phyloP scores from a whole-genome alignment of 2,888 invertebrate species.

The Zootermopsis nevadensis region DNA sequence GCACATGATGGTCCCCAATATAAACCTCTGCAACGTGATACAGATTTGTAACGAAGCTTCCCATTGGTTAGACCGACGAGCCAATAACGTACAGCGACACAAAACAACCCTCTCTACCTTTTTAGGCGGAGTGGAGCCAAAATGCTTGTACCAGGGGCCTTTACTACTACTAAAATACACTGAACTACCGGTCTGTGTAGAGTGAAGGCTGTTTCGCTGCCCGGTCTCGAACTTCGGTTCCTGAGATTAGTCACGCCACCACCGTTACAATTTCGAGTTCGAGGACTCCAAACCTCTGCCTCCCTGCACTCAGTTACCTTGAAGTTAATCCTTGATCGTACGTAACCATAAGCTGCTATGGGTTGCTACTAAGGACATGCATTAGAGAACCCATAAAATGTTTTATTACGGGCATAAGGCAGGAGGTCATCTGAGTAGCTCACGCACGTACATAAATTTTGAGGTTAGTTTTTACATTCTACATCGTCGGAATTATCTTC shows the following conservation, averaged over 20 bases:
- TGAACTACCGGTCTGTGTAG: neutral
- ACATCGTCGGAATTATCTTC: too few species aligned
- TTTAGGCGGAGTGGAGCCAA: slow-evolving; percentile 65
- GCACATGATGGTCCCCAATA: slow-evolving; percentile 77
- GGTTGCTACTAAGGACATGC: too few species aligned
- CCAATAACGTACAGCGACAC: slow-evolving; percentile 67
- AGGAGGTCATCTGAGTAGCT: too few species aligned
- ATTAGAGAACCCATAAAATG: too few species aligned
- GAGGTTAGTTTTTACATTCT: too few species aligned
- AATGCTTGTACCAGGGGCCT: slow-evolving; percentile 35
- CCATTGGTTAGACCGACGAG: slow-evolving; percentile 63
- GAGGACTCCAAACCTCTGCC: neutral
- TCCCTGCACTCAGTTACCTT: neutral
- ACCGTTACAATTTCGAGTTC: neutral
- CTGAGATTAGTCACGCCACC: neutral
- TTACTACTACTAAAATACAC: slow-evolving; percentile 36
- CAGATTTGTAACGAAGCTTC: slow-evolving; percentile 65
- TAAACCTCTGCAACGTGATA: slow-evolving; percentile 86
- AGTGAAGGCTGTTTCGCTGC: neutral
- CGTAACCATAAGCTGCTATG: too few species aligned
- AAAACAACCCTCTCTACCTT: slow-evolving; percentile 69
- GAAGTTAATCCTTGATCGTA: neutral
- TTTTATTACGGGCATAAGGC: too few species aligned
- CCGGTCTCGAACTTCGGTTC: neutral
- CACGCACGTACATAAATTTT: too few species aligned